Evolutionary conservation across 2,113 vertebrate genomes (phyloP), one percentile per base, ranked within the genome.

Genomic region (Zosterops japonicus): DNA sequence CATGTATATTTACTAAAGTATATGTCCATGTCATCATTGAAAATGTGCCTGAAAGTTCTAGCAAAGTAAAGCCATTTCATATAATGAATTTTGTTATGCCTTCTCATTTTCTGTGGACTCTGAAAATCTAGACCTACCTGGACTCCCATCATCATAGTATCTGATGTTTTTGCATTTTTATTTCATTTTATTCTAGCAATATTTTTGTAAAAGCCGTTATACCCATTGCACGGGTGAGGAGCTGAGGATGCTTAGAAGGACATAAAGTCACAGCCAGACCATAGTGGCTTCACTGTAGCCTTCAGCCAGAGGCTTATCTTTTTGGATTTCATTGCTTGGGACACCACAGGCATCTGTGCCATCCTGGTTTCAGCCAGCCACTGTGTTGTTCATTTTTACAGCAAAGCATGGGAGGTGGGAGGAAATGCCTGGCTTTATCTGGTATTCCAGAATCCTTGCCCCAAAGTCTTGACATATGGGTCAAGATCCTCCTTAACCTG

Each of bases 31-130:
- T 75, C 83, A 95, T 89, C 68, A 79, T 28, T 88, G 79, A 75
- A 89, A 94, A 92, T 6, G 4, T 56, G 28, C 35, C 92, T 83
- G 71, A 68, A 94, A 89, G 72, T 94, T 93, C 83, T 80, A 78
- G 71, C 44, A 49, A 33, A 81, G 50, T 60, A 71, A 86, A 78
- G 60, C 28, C 8, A 64, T 92, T 93, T 94, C 42, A 15, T 68
- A 24, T 67, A 86, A 79, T 93, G 69, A 74, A 61, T 86, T 85
- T 61, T 88, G 24, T 90, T 88, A 67, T 68, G 47, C 64, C 36
- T 95, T 76, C 79, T 88, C 29, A 12, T 88, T 74, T 92, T 75
- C 56, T 53, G 39, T 60, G 55, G 52, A 59, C 47, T 75, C 50
- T 4, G 4, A 89, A 93, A 83, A 74, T 88, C 70, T 78, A 33